Base-by-base conservation (phyloP, 2,888 invertebrate species). In the Apamea monoglypha region DNA sequence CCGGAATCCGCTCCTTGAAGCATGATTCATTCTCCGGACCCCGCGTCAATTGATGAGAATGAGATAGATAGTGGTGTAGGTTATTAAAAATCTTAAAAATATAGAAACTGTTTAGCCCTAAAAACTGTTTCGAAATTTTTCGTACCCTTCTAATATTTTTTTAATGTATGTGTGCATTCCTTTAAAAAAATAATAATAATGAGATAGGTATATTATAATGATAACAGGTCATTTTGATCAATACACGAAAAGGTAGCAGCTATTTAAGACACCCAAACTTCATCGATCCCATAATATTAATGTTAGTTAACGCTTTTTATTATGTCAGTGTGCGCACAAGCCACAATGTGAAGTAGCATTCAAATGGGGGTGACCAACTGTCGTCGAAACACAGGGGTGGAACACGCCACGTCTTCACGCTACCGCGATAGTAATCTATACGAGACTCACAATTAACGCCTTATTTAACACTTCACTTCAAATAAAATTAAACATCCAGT, bases 341-440 rank as follows among this genome's bases (percentile, higher is more conserved):
- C 96, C 96, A 96, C 96, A 96, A 96, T 95, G 94, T 96, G 95
- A 96, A 96, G 96, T 96, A 95, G 94, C 92, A 94, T 96, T 96
- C 94, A 95, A 95, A 96, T 95, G 94, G 96, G 96, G 96, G 96
- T 96, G 96, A 96, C 97, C 97, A 97, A 97, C 97, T 97, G 97
- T 96, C 97, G 96, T 93, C 93, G 92, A 94, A 95, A 94, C 91
- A 94, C 94, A 93, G 92, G 96, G 96, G 95, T 94, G 92, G 94
- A 92, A 93, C 94, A 93, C 92, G 94, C 92, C 94, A 94, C 92
- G 95, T 95, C 95, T 96, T 96, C 96, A 95, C 95, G 94, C 94
- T 94, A 93, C 92, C 92, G 89, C 94, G 96, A 96, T 96, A 96
- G 95, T 95, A 96, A 96, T 96, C 96, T 96, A 95, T 95, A 96